Evolutionary conservation across 1,140 invertebrate species (phyloP), one percentile per base, ranked within the genome.

Genomic region (Trissolcus basalis): DNA sequence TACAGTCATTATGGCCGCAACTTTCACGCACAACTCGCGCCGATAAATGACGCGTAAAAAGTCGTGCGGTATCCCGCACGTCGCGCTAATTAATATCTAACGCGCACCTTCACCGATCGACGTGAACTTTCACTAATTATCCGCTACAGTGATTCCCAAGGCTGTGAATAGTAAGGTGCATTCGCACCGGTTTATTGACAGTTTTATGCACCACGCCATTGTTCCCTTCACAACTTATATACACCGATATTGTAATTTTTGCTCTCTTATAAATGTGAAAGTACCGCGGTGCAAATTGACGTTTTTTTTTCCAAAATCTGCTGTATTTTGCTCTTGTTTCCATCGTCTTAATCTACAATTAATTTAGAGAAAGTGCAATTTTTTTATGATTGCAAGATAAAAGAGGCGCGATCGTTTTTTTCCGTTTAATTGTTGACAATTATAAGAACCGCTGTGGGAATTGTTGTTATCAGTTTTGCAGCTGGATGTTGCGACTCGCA

Each of bases 11-110:
- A 71, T 36, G 15, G n/a, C 16, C 45, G 68, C 19, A 49, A 69
- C 48, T 77, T 69, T 73, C 41, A 44, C 67, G 32, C 9, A 32
- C 11, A 16, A 43, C 45, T 36, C 49, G 6, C 47, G 51, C n/a
- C 12, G 60, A 70, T 70, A 76, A 70, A 59, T 76, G 60, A 50
- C 63, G 51, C 61, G 58, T 49, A 63, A 77, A 77, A 63, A 71
- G 58, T 13, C 45, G 19, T 43, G 13, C 35, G 33, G 41, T 35
- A 39, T 44, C 27, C 63, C 55, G 36, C 16, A 19, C 35, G 1
- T 2, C 15, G 35, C 33, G 43, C 49, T 73, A 73, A 73, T 73
- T 65, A 65, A 73, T 65, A 60, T 39, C 47, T 56, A 9, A 48
- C 69, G 43, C 51, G 55, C 45, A 35, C 35, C 16, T 4, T 9